phyloP scores from a whole-genome alignment of 2,888 invertebrate species.

The Endotricha flammealis region DNA sequence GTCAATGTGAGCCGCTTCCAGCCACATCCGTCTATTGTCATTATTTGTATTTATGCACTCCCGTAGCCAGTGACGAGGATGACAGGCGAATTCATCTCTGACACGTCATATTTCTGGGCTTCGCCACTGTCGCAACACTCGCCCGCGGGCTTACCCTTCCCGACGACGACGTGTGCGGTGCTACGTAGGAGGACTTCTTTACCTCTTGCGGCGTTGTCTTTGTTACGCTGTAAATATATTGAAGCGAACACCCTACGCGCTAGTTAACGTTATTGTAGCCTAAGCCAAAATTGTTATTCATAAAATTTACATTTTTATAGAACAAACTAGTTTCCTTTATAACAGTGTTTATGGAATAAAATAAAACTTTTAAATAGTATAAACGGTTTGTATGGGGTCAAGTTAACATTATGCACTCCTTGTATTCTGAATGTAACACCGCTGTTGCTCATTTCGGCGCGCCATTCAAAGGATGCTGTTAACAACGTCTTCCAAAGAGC shows the following conservation, averaged over 20 bases:
- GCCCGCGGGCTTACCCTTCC: slow-evolving; percentile 4
- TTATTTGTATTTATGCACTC: slow-evolving; percentile 71
- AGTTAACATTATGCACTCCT: slow-evolving; percentile 68
- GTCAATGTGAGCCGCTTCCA: slow-evolving; percentile 78
- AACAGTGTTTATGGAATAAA: slow-evolving; percentile 53
- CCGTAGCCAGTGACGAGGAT: slow-evolving; percentile 60
- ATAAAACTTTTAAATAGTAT: slow-evolving; percentile 58
- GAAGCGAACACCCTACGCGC: slow-evolving; percentile 16
- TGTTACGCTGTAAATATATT: slow-evolving; percentile 13
- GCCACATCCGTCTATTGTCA: slow-evolving; percentile 77
- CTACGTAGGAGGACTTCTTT: slow-evolving; percentile 46
- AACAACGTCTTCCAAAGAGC: slow-evolving; percentile 74
- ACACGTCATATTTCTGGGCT: slow-evolving; percentile 28
- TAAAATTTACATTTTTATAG: slow-evolving; percentile 51
- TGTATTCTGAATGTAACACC: slow-evolving; percentile 61
- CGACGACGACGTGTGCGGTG: slow-evolving; percentile 45
- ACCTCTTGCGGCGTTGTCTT: slow-evolving; percentile 26
- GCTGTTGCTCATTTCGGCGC: slow-evolving; percentile 73
- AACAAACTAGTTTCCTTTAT: slow-evolving; percentile 49
- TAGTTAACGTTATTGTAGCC: no score
- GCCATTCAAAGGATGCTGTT: slow-evolving; percentile 74
- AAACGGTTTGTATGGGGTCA: slow-evolving; percentile 63
- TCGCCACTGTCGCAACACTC: slow-evolving; percentile 11
- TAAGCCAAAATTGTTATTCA: slow-evolving; percentile 23
- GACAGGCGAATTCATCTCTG: slow-evolving; percentile 37